Conservation (phyloP, 2,113 vertebrate genomes). For the Mus pahari region DNA sequence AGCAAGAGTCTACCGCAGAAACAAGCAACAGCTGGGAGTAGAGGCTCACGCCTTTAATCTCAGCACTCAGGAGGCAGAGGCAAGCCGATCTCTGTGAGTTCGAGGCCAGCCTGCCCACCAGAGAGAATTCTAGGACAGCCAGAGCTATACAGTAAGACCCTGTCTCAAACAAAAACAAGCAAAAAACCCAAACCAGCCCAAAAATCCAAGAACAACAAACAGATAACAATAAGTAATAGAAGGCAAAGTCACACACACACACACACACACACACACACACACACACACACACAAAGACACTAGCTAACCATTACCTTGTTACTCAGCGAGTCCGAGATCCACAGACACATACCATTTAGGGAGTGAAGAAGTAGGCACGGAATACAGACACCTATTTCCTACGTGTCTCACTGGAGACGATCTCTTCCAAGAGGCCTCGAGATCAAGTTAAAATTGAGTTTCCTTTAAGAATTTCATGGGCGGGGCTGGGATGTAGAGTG, state of each 20-base stretch:
- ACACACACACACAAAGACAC: no score
- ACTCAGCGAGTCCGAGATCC: background rate
- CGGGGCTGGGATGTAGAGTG: background rate
- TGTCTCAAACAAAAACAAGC: background rate
- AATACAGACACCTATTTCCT: background rate
- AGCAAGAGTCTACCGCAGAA: background rate
- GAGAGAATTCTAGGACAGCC: background rate
- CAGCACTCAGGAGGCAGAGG: background rate
- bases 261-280: no score
- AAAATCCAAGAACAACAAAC: background rate
- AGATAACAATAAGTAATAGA: background rate
- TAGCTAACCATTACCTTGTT: background rate
- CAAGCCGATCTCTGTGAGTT: background rate
- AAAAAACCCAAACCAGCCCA: background rate
- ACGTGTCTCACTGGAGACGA: background rate
- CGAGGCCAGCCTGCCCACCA: background rate
- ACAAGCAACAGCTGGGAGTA: background rate
- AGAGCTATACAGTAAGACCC: background rate
- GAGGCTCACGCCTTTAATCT: background rate
- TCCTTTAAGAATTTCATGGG: background rate
- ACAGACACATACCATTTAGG: background rate
- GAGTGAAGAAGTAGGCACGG: fast-evolving
- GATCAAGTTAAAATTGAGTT: background rate
- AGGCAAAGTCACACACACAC: no score
- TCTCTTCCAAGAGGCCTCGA: background rate